phyloP scores from a whole-genome alignment of 35 echinoderm and acorn worm genomes.

The Diadema setosum region DNA sequence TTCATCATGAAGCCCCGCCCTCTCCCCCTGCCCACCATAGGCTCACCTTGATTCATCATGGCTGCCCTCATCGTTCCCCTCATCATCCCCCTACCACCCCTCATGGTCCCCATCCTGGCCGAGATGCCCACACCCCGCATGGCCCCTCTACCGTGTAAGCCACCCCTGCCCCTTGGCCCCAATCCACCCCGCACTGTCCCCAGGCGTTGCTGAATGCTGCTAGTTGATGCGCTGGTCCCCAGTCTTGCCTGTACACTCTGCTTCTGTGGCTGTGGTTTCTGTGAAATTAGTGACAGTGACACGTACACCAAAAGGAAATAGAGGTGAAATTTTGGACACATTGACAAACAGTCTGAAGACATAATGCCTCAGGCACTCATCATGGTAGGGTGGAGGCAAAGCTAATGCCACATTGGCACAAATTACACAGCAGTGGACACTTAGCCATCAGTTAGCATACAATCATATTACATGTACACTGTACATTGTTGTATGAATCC shows the following conservation, averaged over 20 bases:
- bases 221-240: not conserved
- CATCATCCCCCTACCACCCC: not conserved
- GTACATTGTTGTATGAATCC: no score
- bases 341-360: no score
- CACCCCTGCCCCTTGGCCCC: not conserved
- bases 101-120: no score
- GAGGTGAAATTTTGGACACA: no score
- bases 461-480: no score
- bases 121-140: not conserved
- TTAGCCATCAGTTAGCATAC: no score
- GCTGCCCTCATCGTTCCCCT: not conserved
- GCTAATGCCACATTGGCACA: no score
- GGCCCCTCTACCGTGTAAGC: slow-evolving; percentile 9
- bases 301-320: no score
- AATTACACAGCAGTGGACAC: no score
- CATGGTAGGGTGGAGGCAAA: no score
- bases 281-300: no score
- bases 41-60: not conserved
- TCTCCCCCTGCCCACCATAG: not conserved
- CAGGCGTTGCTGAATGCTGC: slow-evolving; percentile 40
- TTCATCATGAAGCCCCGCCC: not conserved
- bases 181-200: not conserved
- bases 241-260: slow-evolving; percentile 46
- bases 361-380: no score
- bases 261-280: not conserved